A percentile compares a stretch with the other conserved stretches of the same genome.
These are phyloP conservation scores for Thyatira batis DNA, from an alignment of 2,888 invertebrate genomes.

Conservation along the genomic window DNA sequence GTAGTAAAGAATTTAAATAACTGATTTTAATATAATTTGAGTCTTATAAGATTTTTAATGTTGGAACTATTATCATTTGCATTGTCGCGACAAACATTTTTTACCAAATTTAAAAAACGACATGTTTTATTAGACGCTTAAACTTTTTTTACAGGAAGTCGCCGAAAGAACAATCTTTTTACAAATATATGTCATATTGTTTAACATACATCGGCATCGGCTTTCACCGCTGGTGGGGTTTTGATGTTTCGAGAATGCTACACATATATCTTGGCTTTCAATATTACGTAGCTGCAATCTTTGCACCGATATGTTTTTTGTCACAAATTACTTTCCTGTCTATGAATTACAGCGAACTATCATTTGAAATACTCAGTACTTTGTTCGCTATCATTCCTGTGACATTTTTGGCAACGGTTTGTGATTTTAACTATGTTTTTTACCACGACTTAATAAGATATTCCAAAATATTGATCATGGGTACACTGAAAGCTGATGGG, in stretches of 20 bases:
- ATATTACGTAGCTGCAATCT: not conserved
- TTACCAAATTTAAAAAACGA: no score
- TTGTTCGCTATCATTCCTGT: not conserved
- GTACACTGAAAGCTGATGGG: no score
- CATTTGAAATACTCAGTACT: not conserved
- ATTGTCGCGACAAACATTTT: no score
- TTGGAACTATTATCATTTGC: no score
- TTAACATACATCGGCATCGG: not conserved
- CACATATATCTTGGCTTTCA: not conserved
- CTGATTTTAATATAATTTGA: no score
- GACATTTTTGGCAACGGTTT: not conserved
- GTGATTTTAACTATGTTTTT: not conserved
- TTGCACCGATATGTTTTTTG: not conserved
- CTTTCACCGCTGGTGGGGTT: not conserved
- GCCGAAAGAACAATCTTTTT: not conserved
- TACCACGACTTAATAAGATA: no score
- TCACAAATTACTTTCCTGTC: not conserved
- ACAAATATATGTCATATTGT: not conserved
- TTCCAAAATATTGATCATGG: no score
- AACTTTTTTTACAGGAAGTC: not conserved
- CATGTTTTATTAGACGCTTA: no score
- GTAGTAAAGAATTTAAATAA: no score
- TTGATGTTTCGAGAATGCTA: not conserved
- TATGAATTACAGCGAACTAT: not conserved
- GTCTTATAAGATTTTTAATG: no score